Conservation (phyloP, 1,140 invertebrate species). For the Zophobas morio region DNA sequence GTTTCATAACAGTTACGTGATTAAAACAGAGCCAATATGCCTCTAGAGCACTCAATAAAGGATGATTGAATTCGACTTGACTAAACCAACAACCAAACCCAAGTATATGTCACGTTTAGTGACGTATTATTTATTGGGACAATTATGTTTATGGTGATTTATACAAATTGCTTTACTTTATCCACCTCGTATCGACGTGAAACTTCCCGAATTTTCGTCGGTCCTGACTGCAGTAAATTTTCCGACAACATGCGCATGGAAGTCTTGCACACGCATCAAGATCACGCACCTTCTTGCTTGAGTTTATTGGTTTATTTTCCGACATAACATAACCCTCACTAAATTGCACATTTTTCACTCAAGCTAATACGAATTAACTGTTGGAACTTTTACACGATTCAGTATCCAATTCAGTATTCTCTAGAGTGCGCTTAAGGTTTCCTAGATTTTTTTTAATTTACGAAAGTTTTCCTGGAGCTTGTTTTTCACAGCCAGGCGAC, state of each 20-base stretch:
- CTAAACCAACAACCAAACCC: slow-evolving; percentile 2
- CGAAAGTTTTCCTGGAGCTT: slow-evolving; percentile 5
- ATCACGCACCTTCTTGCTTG: slow-evolving; percentile 15
- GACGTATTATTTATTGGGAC: slow-evolving; percentile 11
- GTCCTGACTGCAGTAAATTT: slow-evolving; percentile 10
- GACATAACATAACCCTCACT: background rate
- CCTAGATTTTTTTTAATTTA: slow-evolving; percentile 33
- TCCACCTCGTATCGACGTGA: slow-evolving; percentile 3
- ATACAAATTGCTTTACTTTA: slow-evolving; percentile 25
- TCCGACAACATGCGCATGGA: slow-evolving; percentile 19
- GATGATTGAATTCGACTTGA: slow-evolving; percentile 31
- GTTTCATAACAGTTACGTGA: slow-evolving; percentile 32
- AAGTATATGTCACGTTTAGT: slow-evolving; percentile 9
- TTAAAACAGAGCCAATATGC: slow-evolving; percentile 17
- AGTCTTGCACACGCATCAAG: slow-evolving; percentile 12
- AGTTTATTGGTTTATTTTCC: slow-evolving; percentile 1
- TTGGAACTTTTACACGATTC: slow-evolving; percentile 12
- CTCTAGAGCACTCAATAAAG: slow-evolving; percentile 25
- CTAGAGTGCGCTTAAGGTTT: slow-evolving; percentile 19
- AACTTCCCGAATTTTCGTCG: slow-evolving; percentile 20
- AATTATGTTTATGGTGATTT: slow-evolving; percentile 27
- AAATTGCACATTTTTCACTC: slow-evolving; percentile 35
- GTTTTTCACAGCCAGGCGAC: slow-evolving; percentile 1
- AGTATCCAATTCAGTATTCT: slow-evolving; percentile 26
- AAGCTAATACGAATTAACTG: slow-evolving; percentile 30